Conservation (phyloP, 2,113 vertebrate genomes). For the Pachyramphus minor region DNA sequence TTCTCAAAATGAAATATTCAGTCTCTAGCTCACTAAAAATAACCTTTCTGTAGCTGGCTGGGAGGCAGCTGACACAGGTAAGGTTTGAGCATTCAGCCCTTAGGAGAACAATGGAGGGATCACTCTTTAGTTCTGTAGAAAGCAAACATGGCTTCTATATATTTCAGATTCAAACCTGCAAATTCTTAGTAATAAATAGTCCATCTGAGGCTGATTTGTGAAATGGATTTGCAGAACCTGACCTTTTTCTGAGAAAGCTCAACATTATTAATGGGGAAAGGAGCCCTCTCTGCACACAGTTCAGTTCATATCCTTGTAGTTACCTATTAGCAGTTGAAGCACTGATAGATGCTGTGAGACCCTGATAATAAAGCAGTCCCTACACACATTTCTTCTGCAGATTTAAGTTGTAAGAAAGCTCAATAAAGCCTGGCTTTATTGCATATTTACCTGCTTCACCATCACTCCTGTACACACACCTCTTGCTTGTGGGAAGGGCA, state of each 20-base stretch:
- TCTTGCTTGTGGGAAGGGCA: not conserved
- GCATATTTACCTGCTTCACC: not conserved
- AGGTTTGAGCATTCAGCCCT: not conserved
- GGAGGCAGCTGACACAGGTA: not conserved
- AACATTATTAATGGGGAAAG: not conserved
- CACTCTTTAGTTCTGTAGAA: not conserved
- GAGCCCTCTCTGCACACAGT: not conserved
- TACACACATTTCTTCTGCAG: not conserved
- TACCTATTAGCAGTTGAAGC: not conserved
- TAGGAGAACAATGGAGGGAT: not conserved
- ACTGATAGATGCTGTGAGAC: not conserved
- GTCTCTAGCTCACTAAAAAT: not conserved
- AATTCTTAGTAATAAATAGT: not conserved
- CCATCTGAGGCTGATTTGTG: not conserved
- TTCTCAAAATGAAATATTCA: conserved; percentile 45
- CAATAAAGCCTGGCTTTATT: not conserved
- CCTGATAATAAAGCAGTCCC: not conserved
- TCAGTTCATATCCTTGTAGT: not conserved
- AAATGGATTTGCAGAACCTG: not conserved
- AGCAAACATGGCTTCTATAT: not conserved
- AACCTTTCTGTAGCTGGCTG: not conserved
- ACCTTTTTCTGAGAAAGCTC: not conserved
- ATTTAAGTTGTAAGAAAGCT: not conserved
- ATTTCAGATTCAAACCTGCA: not conserved
- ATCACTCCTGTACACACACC: not conserved